Percentiles rank a stretch among this genome's conserved stretches.
Evolutionary conservation across 2,888 invertebrate species (phyloP).

Genomic region (Lasioglossum morio): DNA sequence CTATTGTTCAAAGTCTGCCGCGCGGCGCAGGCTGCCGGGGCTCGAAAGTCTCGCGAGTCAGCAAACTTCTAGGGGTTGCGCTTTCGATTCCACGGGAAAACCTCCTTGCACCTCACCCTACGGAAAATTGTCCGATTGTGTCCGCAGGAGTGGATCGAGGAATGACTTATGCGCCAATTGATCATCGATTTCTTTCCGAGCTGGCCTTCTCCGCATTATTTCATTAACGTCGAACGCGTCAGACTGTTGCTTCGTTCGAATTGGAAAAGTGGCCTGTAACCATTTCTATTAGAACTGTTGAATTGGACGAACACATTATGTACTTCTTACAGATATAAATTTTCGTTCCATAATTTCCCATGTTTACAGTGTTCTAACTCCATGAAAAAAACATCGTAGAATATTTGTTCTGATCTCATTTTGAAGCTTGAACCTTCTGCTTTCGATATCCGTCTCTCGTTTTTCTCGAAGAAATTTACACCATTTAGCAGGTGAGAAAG

Average conservation of each 20-base stretch:
- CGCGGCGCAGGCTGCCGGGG: background rate
- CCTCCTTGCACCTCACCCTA: background rate
- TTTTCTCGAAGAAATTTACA: no score
- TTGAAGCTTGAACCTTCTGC: no score
- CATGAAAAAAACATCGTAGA: no score
- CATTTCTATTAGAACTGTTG: no score
- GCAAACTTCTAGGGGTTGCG: conserved; percentile 31
- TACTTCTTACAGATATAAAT: no score
- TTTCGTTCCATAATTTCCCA: no score
- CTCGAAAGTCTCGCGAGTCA: conserved; percentile 42
- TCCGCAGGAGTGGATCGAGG: background rate
- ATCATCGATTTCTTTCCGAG: background rate
- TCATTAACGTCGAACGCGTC: background rate
- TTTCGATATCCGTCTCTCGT: no score
- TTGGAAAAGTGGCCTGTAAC: no score
- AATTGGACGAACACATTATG: no score
- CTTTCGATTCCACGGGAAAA: conserved; percentile 26
- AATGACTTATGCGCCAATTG: background rate
- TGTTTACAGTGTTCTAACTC: no score
- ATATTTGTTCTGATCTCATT: no score
- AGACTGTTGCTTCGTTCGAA: background rate
- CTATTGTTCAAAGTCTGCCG: conserved; percentile 44
- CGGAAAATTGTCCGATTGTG: conserved; percentile 2
- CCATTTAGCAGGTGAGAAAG: no score
- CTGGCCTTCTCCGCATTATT: background rate